Conservation (phyloP, 2,888 invertebrate species). For the Scaptomyza cyrtandrae region DNA sequence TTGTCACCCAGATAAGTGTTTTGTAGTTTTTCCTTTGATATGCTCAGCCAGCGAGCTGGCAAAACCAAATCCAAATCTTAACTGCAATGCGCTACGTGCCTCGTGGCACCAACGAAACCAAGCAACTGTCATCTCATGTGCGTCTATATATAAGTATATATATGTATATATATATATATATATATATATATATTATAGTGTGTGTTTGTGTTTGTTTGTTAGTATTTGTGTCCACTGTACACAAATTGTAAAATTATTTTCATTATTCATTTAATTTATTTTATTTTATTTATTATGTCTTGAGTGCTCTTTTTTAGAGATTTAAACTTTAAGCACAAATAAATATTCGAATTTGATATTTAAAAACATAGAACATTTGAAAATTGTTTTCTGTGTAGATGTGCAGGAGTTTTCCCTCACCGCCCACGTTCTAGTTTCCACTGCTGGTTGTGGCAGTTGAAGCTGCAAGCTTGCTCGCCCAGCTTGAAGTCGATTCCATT, state of each 20-base stretch:
- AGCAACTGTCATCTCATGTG: constrained; percentile 73
- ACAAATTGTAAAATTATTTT: not conserved
- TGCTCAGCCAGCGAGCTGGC: constrained; percentile 67
- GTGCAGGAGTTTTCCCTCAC: not conserved
- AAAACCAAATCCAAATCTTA: constrained; percentile 74
- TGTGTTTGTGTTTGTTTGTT: no score
- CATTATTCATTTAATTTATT: not conserved
- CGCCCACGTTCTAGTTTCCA: not conserved
- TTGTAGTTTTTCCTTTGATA: constrained; percentile 78
- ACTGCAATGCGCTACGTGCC: constrained; percentile 77
- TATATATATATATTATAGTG: not conserved
- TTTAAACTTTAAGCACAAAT: no score
- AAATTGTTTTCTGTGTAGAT: constrained; percentile 1
- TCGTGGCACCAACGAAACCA: constrained; percentile 60
- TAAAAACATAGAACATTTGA: not conserved
- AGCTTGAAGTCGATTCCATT: constrained; percentile 62
- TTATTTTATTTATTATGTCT: no score
- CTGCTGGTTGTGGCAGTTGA: constrained; percentile 22
- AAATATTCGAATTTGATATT: no score
- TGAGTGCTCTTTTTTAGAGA: no score
- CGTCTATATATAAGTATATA: no score
- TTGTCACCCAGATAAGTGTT: constrained; percentile 80
- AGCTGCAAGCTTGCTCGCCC: constrained; percentile 36
- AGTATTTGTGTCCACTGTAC: not conserved
- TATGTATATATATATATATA: no score